Conservation (phyloP, 2,797 vertebrate species). For the Oceanodroma leucorhoa region DNA sequence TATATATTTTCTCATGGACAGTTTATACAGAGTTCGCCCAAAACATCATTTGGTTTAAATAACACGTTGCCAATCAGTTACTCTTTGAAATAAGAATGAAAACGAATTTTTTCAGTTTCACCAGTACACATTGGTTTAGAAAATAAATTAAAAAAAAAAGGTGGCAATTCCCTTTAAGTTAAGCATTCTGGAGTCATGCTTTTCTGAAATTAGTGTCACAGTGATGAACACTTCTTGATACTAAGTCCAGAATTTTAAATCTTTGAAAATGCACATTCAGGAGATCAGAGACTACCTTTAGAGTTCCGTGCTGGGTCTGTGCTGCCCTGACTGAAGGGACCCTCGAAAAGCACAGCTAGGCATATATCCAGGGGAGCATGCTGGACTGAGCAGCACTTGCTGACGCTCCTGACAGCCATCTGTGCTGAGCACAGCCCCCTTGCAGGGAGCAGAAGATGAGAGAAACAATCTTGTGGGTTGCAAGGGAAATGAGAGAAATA, state of each 20-base stretch:
- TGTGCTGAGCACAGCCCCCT: not conserved
- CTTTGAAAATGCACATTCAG: not conserved
- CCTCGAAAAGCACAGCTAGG: not conserved
- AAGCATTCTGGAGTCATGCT: not conserved
- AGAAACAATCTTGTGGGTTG: not conserved
- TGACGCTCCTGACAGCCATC: not conserved
- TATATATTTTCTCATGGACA: not conserved
- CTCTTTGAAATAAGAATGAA: not conserved
- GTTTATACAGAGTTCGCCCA: not conserved
- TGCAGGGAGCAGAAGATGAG: not conserved
- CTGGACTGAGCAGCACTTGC: not conserved
- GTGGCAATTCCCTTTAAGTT: not conserved
- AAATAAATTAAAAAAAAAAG: not conserved
- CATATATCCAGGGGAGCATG: not conserved
- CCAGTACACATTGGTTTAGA: not conserved
- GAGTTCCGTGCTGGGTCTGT: not conserved
- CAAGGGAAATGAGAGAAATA: not conserved
- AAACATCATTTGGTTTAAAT: not conserved
- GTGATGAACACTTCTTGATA: not conserved
- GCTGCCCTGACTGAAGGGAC: not conserved
- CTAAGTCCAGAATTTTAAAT: not conserved
- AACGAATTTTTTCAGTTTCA: not conserved
- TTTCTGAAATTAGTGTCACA: not conserved
- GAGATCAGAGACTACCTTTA: not conserved
- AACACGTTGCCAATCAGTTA: not conserved